Base-by-base conservation (phyloP, 2,113 vertebrate genomes). In the Phyllostomus discolor region DNA sequence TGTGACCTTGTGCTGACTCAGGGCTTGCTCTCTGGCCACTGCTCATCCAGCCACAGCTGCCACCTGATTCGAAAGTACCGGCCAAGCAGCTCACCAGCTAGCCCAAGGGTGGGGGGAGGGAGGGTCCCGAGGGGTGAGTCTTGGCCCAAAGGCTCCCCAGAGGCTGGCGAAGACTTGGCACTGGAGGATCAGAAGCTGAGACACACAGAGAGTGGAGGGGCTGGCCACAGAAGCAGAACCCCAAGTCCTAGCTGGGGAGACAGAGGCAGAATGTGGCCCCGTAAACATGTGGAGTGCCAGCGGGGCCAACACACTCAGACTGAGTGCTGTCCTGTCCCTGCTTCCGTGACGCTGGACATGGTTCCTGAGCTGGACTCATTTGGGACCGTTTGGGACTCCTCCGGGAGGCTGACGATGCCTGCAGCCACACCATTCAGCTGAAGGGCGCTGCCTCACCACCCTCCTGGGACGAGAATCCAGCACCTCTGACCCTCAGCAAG, bases 341-440 rank as follows among this genome's bases (percentile, higher is more conserved):
- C 10, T 46, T 46, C 87, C 57, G 33, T 14, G 43, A 38, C 11
- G 31, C 10, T 2, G 0, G 24, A 24, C 31, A 28, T 19, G 1
- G 79, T 20, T 67, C 28, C 46, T n/a, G 28, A 26, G 10, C 35
- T 17, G 11, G 81, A 15, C 26, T 28, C 46, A 28, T 7, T 0
- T 0, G 28, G 70, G 52, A 19, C 28, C 4, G 0, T 33, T 4
- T 6, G 3, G 31, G 31, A n/a, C 24, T 35, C 72, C 1, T 3
- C 20, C 22, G 26, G 14, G 70, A 67, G 33, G 33, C 64, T 66
- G 67, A 54, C 7, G 24, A 28, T 11, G 4, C 20, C 67, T 48
- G 28, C 7, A 33, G 35, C 5, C 87, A n/a, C 2, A 5, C 31
- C 54, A 2, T 22, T 19, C 41, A 75, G 69, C 54, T n/a, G 15